These are phyloP conservation scores for Monopterus albus DNA, from an alignment of 2,113 vertebrate species.

Conservation along the genomic window DNA sequence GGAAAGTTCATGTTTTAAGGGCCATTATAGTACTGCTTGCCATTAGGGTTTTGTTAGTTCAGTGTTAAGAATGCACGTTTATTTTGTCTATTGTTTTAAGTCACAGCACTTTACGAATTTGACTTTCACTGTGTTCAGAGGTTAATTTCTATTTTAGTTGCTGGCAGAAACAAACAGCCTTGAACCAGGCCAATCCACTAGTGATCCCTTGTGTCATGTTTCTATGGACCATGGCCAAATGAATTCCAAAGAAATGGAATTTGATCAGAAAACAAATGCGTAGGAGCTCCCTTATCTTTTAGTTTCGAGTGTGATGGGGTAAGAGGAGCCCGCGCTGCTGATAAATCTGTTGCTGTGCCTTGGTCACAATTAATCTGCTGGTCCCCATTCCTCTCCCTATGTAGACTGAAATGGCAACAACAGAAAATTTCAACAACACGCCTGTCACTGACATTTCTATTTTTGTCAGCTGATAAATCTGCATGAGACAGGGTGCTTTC, in stretches of 20 bases:
- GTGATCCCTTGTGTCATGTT: slow-evolving; percentile 13
- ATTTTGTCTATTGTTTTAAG: background rate
- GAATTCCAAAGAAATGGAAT: slow-evolving; percentile 7
- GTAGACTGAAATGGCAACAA: slow-evolving; percentile 56
- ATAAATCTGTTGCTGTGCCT: slow-evolving; percentile 52
- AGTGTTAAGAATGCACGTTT: background rate
- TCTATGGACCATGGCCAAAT: background rate
- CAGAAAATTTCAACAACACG: slow-evolving; percentile 38
- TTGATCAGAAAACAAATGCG: slow-evolving; percentile 42
- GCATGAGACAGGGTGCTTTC: slow-evolving; percentile 17
- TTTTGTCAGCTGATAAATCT: slow-evolving; percentile 62
- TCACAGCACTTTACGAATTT: background rate
- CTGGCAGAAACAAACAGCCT: slow-evolving; percentile 39
- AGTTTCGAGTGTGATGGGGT: slow-evolving; percentile 16
- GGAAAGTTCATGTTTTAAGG: background rate
- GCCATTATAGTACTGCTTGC: background rate
- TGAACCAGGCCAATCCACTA: slow-evolving; percentile 14
- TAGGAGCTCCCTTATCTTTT: slow-evolving; percentile 32
- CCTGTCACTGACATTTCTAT: slow-evolving; percentile 58
- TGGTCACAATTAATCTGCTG: slow-evolving; percentile 55
- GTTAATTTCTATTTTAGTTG: slow-evolving; percentile 42
- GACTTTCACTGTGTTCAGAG: slow-evolving; percentile 24
- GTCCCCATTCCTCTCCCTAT: slow-evolving; percentile 37
- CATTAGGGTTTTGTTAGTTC: background rate
- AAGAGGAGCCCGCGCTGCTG: slow-evolving; percentile 30